A percentile compares a stretch with the other conserved stretches of the same genome.
Evolutionary conservation across 2,888 invertebrate genomes (phyloP).

Genomic region (Pandemis corylana): DNA sequence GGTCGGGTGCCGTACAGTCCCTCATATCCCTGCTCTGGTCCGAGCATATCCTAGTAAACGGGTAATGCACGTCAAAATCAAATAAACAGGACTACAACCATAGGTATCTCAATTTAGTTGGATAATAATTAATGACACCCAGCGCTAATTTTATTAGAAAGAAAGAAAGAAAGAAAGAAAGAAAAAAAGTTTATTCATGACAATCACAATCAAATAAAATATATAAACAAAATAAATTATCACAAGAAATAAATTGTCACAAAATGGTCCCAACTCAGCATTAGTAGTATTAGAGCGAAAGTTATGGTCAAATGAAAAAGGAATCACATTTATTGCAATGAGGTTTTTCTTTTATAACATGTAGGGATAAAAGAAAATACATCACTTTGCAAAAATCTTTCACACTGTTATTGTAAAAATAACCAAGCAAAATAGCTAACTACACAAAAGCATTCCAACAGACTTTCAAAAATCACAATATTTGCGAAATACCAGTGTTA

Average conservation of each 20-base stretch:
- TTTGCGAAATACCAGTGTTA: constrained; percentile 2
- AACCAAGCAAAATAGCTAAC: constrained; percentile 17
- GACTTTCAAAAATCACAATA: constrained; percentile 5
- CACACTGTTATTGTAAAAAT: constrained; percentile 1
- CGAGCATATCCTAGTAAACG: constrained; percentile 92
- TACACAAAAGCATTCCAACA: constrained; percentile 33
- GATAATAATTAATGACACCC: constrained; percentile 38
- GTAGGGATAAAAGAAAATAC: not conserved
- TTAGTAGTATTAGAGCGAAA: not conserved
- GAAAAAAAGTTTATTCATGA: no score
- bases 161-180: no score
- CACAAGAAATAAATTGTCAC: no score
- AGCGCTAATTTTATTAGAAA: no score
- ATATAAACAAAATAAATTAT: no score
- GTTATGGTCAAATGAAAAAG: not conserved
- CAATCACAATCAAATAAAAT: no score
- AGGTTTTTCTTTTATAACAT: not conserved
- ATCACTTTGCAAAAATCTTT: constrained; percentile 12
- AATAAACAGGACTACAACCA: constrained; percentile 47
- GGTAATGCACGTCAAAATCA: constrained; percentile 60
- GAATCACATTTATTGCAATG: not conserved
- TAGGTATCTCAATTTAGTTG: constrained; percentile 11
- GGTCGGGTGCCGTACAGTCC: constrained; percentile 97
- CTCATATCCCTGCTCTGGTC: constrained; percentile 96
- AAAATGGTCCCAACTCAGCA: no score